Base-by-base conservation (phyloP, 1,140 invertebrate species). In the Nasonia vitripennis region DNA sequence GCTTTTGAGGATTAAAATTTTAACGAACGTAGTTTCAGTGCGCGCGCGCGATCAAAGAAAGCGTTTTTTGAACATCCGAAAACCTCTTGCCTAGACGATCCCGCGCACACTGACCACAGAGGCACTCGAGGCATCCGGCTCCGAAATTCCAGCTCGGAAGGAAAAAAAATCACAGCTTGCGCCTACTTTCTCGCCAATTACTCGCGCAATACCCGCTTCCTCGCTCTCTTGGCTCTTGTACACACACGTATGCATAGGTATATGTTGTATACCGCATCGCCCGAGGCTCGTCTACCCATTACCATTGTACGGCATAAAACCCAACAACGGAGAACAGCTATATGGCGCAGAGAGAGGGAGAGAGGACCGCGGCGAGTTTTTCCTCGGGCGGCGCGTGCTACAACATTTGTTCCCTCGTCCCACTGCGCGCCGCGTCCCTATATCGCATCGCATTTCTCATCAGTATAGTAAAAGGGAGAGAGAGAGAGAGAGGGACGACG, bases 381-480 rank as follows among this genome's bases (percentile, higher is more conserved):
- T 62, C 55, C 55, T 62, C 55, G 55, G 55, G 55, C 55, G 55
- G 55, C 55, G 55, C 55, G 55, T 62, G 55, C 55, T 62, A 62
- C 55, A 62, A 62, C 55, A 62, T 62, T 62, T 62, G 55, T 62
- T 62, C 55, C 55, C 55, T 62, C 55, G 14, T 5, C 17, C 55
- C 55, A 55, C 55, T 62, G 27, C 27, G 27, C 27, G 6, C 20
- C 5, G 3, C 11, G 2, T 17, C 17, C n/a, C 55, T 62, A 62
- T 62, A 62, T 62, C 55, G 55, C 55, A 62, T 62, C 55, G 55
- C 55, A 62, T 62, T 62, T 62, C 55, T 62, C 55, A 62, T 62
- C 55, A 62, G 55, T 62, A 62, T 62, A 62, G 55, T 62, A 62
- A 62, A 62, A 62, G 55, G n/a, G 55, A 34, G 27, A 71, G 70